Percentiles rank a stretch among this genome's conserved stretches.
phyloP scores from a whole-genome alignment of 1,140 invertebrate genomes.

The Paramacrobiotus metropolitanus region DNA sequence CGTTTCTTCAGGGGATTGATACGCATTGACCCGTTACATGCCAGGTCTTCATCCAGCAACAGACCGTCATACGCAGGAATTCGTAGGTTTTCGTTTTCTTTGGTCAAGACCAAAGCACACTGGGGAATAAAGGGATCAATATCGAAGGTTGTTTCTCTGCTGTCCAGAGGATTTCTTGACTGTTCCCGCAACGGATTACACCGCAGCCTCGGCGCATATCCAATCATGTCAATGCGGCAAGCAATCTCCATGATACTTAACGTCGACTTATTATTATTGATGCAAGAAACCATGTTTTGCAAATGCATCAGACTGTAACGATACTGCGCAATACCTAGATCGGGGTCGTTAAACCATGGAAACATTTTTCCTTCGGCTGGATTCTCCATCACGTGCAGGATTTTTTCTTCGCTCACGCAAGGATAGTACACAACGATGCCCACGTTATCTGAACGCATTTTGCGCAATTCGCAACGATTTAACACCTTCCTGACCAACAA shows the following conservation, averaged over 20 bases:
- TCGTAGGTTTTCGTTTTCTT: neutral
- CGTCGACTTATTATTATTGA: neutral
- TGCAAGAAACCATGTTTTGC: neutral
- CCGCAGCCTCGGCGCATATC: neutral
- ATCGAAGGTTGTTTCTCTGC: neutral
- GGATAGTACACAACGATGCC: neutral
- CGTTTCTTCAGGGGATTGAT: neutral
- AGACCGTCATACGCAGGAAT: neutral
- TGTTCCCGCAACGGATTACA: neutral
- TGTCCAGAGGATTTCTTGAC: neutral
- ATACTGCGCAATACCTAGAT: neutral
- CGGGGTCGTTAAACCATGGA: neutral
- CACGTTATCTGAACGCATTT: slow-evolving; percentile 1
- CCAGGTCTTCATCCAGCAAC: neutral
- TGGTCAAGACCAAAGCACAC: neutral
- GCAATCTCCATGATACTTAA: neutral
- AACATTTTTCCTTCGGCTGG: neutral
- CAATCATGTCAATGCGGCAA: slow-evolving; percentile 3
- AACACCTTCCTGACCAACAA: slow-evolving; percentile 62
- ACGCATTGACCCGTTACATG: neutral
- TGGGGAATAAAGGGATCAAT: neutral
- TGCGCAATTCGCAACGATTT: slow-evolving; percentile 4
- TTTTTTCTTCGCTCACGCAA: neutral
- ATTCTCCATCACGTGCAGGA: neutral
- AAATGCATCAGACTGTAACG: neutral